Percentiles rank a stretch among this genome's conserved stretches.
Conservation (phyloP, 2,113 vertebrate genomes). For the Mustelus asterias region DNA sequence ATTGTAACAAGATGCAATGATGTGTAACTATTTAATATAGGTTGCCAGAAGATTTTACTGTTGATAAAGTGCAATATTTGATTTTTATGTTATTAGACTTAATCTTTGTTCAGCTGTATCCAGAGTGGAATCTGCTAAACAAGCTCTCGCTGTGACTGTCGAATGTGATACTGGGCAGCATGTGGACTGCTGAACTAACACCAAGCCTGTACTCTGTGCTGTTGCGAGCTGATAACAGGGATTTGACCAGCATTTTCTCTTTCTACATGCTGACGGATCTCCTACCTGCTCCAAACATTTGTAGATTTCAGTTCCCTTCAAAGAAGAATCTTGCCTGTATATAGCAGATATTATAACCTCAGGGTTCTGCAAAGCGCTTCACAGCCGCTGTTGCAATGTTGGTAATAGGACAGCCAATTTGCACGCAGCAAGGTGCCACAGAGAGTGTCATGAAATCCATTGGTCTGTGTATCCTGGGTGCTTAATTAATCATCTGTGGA, state of each 20-base stretch:
- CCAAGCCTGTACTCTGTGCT: background rate
- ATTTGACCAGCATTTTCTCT: background rate
- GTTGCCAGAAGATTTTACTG: background rate
- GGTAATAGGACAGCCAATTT: background rate
- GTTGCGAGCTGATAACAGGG: background rate
- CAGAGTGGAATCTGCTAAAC: background rate
- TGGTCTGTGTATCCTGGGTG: no score
- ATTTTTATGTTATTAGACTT: background rate
- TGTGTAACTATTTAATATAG: background rate
- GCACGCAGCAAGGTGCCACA: background rate
- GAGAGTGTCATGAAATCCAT: no score
- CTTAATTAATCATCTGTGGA: background rate
- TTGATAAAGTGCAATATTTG: background rate
- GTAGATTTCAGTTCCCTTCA: background rate
- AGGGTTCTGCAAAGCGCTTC: background rate
- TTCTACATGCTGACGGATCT: background rate
- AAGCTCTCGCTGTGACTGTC: background rate
- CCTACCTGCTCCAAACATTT: background rate
- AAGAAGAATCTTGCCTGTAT: background rate
- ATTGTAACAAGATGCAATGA: background rate
- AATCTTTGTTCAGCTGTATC: background rate
- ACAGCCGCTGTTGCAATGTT: background rate
- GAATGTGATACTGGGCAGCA: background rate
- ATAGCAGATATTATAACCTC: background rate
- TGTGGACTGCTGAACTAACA: background rate